Conservation (phyloP, 2,888 invertebrate genomes). For the Charanyca ferruginea region DNA sequence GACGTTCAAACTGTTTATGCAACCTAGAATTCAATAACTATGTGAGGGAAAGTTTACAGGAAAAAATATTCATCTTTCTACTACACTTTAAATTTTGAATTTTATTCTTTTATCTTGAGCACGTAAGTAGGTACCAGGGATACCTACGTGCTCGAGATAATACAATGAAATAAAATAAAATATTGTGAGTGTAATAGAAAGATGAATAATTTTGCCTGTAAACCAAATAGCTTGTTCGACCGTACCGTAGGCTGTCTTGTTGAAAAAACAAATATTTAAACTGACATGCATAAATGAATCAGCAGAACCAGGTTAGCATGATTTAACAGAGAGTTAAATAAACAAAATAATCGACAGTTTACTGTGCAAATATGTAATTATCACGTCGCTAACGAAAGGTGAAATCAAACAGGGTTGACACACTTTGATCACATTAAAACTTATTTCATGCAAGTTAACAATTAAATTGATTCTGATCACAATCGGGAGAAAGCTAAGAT, state of each 20-base stretch:
- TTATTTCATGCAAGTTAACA: slow-evolving; percentile 65
- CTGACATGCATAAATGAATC: slow-evolving; percentile 18
- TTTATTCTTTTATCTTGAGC: too few relatives aligned
- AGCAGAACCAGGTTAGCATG: slow-evolving; percentile 4
- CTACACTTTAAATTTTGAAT: too few relatives aligned
- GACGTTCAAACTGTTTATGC: too few relatives aligned
- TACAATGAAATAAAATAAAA: too few relatives aligned
- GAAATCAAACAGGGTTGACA: slow-evolving; percentile 46
- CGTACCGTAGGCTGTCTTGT: slow-evolving; percentile 8
- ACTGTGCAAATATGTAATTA: slow-evolving; percentile 35
- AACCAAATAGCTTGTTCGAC: too few relatives aligned
- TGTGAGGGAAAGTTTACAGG: too few relatives aligned
- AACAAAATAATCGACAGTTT: slow-evolving; percentile 34
- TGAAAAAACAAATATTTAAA: slow-evolving; percentile 26
- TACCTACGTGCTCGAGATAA: too few relatives aligned
- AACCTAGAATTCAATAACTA: too few relatives aligned
- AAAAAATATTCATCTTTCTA: too few relatives aligned
- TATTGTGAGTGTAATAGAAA: too few relatives aligned
- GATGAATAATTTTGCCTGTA: too few relatives aligned
- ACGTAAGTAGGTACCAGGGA: too few relatives aligned
- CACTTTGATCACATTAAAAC: slow-evolving; percentile 44
- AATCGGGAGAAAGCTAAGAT: slow-evolving; percentile 56
- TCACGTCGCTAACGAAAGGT: slow-evolving; percentile 27
- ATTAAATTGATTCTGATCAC: slow-evolving; percentile 62
- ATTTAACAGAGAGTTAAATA: slow-evolving; percentile 34